Percentiles rank a stretch among this genome's conserved stretches.
These are phyloP conservation scores for Cosmia trapezina DNA, from an alignment of 2,888 invertebrate genomes.

Conservation along the genomic window DNA sequence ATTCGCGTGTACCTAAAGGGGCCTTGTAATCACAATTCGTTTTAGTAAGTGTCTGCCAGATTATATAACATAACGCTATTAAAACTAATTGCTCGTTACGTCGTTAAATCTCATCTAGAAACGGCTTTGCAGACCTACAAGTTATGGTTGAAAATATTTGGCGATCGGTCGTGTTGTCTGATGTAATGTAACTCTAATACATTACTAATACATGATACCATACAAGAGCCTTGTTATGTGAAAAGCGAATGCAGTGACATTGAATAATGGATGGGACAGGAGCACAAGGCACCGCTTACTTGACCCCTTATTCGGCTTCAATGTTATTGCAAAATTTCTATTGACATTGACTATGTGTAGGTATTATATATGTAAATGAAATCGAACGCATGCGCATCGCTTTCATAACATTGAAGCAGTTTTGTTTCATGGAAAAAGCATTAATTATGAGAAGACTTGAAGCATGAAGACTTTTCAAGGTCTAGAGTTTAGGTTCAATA, in stretches of 20 bases:
- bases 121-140: conserved; percentile 26
- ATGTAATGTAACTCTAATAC: conserved; percentile 41
- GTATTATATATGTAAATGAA: conserved; percentile 64
- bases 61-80: conserved; percentile 52
- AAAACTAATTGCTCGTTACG: conserved; percentile 55
- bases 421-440: conserved; percentile 49
- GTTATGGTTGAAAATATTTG: conserved; percentile 32
- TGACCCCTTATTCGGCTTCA: conserved; percentile 70
- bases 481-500: not conserved
- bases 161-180: conserved; percentile 18
- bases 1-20: conserved; percentile 10
- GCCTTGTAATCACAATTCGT: conserved; percentile 49
- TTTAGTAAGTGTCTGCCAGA: conserved; percentile 24
- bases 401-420: conserved; percentile 64
- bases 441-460: conserved; percentile 31
- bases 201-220: conserved; percentile 11
- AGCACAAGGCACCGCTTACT: conserved; percentile 64
- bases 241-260: conserved; percentile 57
- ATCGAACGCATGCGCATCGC: conserved; percentile 60
- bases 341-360: conserved; percentile 71
- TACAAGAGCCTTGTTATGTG: conserved; percentile 18
- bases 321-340: conserved; percentile 74
- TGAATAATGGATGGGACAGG: conserved; percentile 56
- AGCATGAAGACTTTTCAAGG: conserved; percentile 31
- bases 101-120: conserved; percentile 29